Base-by-base conservation (phyloP, 2,888 invertebrate species). In the Lottia scabra region DNA sequence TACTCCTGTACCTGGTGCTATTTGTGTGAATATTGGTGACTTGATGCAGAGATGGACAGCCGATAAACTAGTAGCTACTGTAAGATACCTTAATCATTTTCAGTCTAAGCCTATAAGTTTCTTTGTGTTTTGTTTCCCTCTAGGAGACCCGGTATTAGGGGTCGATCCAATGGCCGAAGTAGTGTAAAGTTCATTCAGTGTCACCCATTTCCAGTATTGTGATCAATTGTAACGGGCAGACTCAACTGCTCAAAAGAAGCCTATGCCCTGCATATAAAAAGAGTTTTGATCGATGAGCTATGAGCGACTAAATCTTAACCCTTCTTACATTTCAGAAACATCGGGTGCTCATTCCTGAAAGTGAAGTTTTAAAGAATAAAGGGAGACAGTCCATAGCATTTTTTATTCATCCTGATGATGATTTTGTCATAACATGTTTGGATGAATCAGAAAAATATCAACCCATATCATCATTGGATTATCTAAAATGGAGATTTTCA, bases 371-470 rank as follows among this genome's bases (percentile, higher is more conserved):
- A 16, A 71, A 67, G 26, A 26, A 68, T 2, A 45, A 70, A 62
- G 56, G 26, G 15, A 76, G 83, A 0, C 81, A 80, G 63, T 78
- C 80, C 1, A 65, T 82, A 12, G 81, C 73, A 0, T 82, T 80
- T 75, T 84, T 84, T 70, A 67, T 77, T 4, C 79, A 79, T n/a
- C 78, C 84, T 1, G 81, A 83, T 62, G 70, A 80, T 56, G 78
- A 80, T 45, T 71, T 48, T 56, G 70, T 78, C n/a, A 75, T 84
- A 13, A 68, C 72, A 45, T 80, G 80, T 67, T 62, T 82, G 63
- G 80, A 82, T 45, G 80, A 78, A 0, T 78, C 81, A 12, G 45
- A 75, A 46, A 77, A 73, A 69, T 83, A 83, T 63, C 71, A 74
- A 13, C 78, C 81, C 15, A 75, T 82, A 15, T 75, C 70, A 15